Conservation (phyloP, 2,797 vertebrate genomes). For the Pelochelys cantorii region DNA sequence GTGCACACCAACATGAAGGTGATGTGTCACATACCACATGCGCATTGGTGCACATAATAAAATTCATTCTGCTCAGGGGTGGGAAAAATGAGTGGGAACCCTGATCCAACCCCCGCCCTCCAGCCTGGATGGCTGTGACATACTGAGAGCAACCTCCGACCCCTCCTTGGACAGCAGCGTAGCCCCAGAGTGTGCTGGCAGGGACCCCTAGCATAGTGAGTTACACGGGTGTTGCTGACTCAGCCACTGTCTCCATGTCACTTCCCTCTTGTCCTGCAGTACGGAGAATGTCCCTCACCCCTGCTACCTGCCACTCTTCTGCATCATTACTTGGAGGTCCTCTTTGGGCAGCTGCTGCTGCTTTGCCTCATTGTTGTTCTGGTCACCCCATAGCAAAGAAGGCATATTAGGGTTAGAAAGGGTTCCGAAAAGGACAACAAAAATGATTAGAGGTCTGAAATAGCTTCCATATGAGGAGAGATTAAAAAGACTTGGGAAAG, state of each 20-base stretch:
- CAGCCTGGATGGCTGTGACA: too few relatives aligned
- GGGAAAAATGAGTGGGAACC: too few relatives aligned
- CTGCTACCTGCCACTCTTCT: background rate
- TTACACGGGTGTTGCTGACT: background rate
- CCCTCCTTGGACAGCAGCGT: background rate
- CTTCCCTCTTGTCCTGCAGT: background rate
- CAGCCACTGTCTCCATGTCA: fast-evolving
- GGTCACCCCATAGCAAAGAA: background rate
- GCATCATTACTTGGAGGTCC: background rate
- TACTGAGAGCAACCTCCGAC: fast-evolving
- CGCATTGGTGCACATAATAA: too few relatives aligned
- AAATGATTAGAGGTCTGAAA: background rate
- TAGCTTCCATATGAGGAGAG: background rate
- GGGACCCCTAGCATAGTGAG: background rate
- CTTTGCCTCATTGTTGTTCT: background rate
- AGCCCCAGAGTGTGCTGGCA: background rate
- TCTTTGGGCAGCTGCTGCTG: background rate
- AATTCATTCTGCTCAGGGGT: too few relatives aligned
- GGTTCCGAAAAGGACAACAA: background rate
- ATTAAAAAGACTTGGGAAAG: background rate
- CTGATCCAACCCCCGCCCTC: background rate
- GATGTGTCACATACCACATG: too few relatives aligned
- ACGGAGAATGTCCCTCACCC: background rate
- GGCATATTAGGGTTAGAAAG: background rate
- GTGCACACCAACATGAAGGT: too few relatives aligned